Evolutionary conservation across 2,888 invertebrate species (phyloP), one percentile per base, ranked within the genome.

Genomic region (Cremastinae sp.): DNA sequence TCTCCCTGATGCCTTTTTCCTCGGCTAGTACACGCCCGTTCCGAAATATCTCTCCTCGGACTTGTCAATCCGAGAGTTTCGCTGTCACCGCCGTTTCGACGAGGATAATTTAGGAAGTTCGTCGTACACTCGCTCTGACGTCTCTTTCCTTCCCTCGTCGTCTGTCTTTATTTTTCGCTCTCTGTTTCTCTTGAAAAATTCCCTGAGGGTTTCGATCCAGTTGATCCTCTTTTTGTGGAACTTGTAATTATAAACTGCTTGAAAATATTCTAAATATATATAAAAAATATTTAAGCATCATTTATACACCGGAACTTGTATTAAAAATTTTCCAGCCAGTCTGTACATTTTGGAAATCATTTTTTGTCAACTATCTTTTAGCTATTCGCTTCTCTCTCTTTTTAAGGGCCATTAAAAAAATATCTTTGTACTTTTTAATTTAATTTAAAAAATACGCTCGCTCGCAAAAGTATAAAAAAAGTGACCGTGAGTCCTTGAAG

Each of bases 11-110:
- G 12, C 22, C 64, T 39, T 20, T 49, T 64, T 59, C 28, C 4
- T 39, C 7, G 16, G 28, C 55, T 1, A 22, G 14, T 16, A 12
- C 22, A 49, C 16, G 10, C 45, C 45, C 12, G 10, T 35, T 64
- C 41, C 43, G 35, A 47, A 74, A 76, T 71, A 58, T 59, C 39
- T 70, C 51, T 39, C 47, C 41, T 37, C 43, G 62, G 69, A 74
- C 72, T 74, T 77, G 79, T 79, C 76, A 74, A 66, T 77, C 71
- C 61, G 43, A 58, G 18, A 72, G 53, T 71, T 55, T 72, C 64
- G 41, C 64, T 74, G 76, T 79, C 79, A 74, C 69, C 74, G 74
- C 69, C 65, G 43, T 58, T 70, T 69, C 61, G 66, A 62, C 65
- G 72, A 66, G 43, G 35, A 64, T 68, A 58, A 51, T 58, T 58